Evolutionary conservation across 2,888 invertebrate species (phyloP).

Genomic region (Endomychus coccineus): DNA sequence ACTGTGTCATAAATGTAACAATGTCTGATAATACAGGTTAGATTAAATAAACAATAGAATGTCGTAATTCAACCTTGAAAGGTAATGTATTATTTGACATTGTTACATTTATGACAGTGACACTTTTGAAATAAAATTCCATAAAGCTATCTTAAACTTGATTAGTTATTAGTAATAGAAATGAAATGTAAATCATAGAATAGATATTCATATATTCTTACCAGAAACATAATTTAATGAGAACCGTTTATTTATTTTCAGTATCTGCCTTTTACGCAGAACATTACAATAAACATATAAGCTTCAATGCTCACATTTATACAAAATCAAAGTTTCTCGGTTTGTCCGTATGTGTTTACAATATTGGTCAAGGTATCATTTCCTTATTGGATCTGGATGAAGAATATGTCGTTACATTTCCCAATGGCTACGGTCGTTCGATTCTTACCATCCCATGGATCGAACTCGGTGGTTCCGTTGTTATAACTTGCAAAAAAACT

Average conservation of each 20-base stretch:
- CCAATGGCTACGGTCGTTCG: conserved; percentile 97
- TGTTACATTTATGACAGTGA: no score
- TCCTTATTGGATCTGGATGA: conserved; percentile 84
- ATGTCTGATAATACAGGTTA: no score
- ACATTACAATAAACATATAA: conserved; percentile 81
- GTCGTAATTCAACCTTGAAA: no score
- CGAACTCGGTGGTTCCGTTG: conserved; percentile 90
- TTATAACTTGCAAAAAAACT: conserved; percentile 85
- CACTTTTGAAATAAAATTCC: no score
- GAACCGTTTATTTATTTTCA: conserved; percentile 45
- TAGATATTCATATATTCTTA: no score
- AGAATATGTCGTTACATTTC: conserved; percentile 93
- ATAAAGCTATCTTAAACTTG: no score
- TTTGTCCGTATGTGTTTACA: conserved; percentile 94
- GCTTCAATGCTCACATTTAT: conserved; percentile 94
- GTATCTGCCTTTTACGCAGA: conserved; percentile 99
- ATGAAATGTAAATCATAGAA: no score
- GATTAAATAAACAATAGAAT: no score
- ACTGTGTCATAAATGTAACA: no score
- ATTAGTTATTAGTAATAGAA: no score
- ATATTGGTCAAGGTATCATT: conserved; percentile 92
- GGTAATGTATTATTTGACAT: no score
- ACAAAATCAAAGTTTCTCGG: conserved; percentile 99
- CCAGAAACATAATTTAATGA: no score
- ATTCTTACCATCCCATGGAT: conserved; percentile 98